Percentiles rank a stretch among this genome's conserved stretches.
Evolutionary conservation across 2,797 vertebrate species (phyloP).

Genomic region (Manis javanica): DNA sequence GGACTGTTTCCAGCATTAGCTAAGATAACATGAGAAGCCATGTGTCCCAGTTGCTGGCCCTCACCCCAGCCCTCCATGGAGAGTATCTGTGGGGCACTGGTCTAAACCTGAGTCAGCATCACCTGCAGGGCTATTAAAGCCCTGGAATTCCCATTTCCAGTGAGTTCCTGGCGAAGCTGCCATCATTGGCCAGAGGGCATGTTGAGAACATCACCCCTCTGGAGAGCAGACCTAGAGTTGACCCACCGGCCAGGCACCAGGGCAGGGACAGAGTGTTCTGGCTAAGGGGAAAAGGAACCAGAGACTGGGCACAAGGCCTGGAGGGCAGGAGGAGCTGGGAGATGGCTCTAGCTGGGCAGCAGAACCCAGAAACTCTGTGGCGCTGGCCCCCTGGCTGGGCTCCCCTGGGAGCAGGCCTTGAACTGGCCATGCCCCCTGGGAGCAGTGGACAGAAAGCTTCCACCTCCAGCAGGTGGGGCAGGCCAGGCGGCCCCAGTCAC

Average conservation of each 20-base stretch:
- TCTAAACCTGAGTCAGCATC: background rate
- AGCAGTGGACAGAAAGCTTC: too few relatives aligned
- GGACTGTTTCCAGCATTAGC: background rate
- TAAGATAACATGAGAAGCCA: background rate
- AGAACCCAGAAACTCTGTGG: background rate
- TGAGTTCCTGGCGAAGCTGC: background rate
- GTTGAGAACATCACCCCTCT: background rate
- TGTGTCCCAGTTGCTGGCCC: background rate
- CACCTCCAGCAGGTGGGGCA: too few relatives aligned
- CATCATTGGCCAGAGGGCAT: too few relatives aligned
- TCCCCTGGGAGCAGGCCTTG: too few relatives aligned
- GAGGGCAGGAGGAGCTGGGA: background rate
- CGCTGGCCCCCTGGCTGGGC: background rate
- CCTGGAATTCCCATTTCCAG: background rate
- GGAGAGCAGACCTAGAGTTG: background rate
- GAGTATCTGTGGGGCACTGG: background rate
- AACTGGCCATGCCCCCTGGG: too few relatives aligned
- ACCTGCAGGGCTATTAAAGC: background rate
- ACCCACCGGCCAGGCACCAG: background rate
- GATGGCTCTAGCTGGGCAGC: background rate
- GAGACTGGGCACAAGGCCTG: background rate
- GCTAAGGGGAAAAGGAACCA: too few relatives aligned
- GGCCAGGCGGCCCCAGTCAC: too few relatives aligned
- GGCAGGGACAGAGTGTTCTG: background rate
- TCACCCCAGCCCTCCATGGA: background rate